These are phyloP conservation scores for Leptopterna dolabrata DNA, from an alignment of 2,888 invertebrate genomes.

Conservation along the genomic window DNA sequence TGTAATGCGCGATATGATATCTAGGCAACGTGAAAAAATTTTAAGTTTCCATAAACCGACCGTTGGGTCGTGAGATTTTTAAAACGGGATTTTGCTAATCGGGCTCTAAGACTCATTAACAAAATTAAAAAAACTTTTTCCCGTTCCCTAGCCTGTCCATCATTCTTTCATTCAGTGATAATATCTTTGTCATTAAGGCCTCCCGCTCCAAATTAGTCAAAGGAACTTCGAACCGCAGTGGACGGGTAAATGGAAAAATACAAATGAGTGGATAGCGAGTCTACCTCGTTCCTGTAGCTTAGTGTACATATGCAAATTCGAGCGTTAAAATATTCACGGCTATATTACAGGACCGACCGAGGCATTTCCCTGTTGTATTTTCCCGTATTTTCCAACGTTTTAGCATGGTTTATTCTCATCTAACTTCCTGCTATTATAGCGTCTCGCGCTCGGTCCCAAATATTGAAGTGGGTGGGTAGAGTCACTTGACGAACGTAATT, in stretches of 20 bases:
- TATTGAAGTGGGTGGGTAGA: too few species aligned
- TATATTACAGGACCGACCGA: not conserved
- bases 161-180: not conserved
- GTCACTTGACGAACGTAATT: too few species aligned
- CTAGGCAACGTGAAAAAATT: too few species aligned
- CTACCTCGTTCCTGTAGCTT: not conserved
- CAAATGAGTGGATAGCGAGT: not conserved
- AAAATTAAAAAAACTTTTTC: too few species aligned
- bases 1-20: too few species aligned
- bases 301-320: not conserved
- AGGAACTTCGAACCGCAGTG: not conserved
- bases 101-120: too few species aligned
- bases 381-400: not conserved
- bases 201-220: not conserved
- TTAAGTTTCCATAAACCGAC: too few species aligned
- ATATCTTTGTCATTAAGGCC: not conserved
- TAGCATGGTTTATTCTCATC: too few species aligned
- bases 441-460: too few species aligned
- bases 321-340: not conserved
- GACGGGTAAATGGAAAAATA: not conserved
- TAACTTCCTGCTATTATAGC: too few species aligned
- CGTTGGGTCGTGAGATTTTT: too few species aligned
- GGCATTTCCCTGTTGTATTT: not conserved
- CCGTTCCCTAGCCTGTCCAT: not conserved
- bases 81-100: too few species aligned